These are phyloP conservation scores for Brachionus plicatilis DNA, from an alignment of 1,140 invertebrate genomes.

Conservation along the genomic window DNA sequence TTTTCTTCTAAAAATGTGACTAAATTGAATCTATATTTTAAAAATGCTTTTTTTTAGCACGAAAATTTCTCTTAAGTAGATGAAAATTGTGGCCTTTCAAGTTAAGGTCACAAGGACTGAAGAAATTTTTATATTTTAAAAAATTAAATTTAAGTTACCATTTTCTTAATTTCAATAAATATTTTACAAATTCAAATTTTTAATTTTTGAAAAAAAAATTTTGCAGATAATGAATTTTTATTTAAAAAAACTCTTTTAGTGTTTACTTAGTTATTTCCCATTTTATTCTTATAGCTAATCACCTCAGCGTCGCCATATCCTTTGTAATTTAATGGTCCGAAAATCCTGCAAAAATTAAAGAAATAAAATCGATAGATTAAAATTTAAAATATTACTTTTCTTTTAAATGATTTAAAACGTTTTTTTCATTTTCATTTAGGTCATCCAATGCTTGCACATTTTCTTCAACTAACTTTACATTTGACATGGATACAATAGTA, in stretches of 20 bases:
- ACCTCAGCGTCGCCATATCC: constrained; percentile 53
- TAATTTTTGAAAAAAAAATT: not conserved
- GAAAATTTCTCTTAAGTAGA: not conserved
- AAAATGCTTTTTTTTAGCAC: not conserved
- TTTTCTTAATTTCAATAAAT: not conserved
- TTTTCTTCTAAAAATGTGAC: not conserved
- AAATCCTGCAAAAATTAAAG: constrained; percentile 45
- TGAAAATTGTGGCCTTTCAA: not conserved
- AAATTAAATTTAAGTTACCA: not conserved
- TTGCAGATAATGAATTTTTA: not conserved
- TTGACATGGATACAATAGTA: constrained; percentile 41
- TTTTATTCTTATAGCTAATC: constrained; percentile 43
- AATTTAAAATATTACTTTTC: constrained; percentile 44
- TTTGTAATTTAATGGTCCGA: constrained; percentile 47
- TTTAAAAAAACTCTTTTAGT: not conserved
- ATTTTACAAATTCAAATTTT: not conserved
- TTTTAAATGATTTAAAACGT: constrained; percentile 46
- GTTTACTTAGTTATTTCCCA: not conserved
- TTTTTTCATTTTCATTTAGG: constrained; percentile 46
- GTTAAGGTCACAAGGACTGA: not conserved
- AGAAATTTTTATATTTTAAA: not conserved
- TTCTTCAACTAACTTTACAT: constrained; percentile 46
- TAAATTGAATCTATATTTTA: not conserved
- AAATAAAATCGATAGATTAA: not conserved
- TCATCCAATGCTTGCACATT: constrained; percentile 43